Evolutionary conservation across 2,797 vertebrate genomes (phyloP).

Genomic region (Dendrocincla tyrannina): DNA sequence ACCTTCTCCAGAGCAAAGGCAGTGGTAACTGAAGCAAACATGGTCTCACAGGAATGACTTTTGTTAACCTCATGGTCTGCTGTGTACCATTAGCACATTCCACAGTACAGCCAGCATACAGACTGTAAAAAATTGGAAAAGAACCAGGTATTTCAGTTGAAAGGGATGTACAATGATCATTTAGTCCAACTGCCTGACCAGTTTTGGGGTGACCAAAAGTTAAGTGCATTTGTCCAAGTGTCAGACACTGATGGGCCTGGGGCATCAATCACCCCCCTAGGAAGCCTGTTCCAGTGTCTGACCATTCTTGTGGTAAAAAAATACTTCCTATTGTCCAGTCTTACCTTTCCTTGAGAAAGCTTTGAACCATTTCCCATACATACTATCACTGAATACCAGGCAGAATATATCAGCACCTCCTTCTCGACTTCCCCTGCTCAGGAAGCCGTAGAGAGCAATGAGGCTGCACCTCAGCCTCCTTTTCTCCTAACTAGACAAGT

Average conservation of each 20-base stretch:
- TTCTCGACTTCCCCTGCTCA: background rate
- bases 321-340: background rate
- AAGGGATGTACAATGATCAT: background rate
- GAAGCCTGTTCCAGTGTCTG: background rate
- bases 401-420: background rate
- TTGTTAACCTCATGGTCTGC: background rate
- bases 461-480: rapidly evolving
- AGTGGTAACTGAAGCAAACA: background rate
- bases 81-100: background rate
- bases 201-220: background rate
- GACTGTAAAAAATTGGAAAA: background rate
- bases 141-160: background rate
- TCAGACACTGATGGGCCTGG: background rate
- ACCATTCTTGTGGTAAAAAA: background rate
- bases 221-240: background rate
- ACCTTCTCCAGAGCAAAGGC: background rate
- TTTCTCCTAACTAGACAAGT: background rate
- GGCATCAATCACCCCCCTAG: background rate
- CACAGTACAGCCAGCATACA: background rate
- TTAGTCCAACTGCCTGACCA: background rate
- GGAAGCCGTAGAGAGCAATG: background rate
- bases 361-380: background rate
- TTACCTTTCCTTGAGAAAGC: background rate
- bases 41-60: background rate
- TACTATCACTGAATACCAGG: too few species aligned